Conservation (phyloP, 2,113 vertebrate species). For the Myrmecobius fasciatus region DNA sequence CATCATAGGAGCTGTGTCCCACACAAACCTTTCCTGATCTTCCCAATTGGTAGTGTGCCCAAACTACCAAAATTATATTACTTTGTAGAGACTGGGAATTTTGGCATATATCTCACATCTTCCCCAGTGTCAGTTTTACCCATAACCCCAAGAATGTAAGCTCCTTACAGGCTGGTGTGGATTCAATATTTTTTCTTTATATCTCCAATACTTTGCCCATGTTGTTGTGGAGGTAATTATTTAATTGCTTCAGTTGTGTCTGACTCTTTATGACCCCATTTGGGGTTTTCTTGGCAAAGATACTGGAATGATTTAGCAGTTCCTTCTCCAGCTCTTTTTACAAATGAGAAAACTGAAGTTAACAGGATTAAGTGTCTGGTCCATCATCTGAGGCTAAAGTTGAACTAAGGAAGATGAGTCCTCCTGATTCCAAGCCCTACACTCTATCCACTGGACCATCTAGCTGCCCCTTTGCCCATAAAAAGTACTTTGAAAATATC, state of each 20-base stretch:
- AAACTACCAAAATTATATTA: neutral
- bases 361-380: neutral
- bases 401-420: neutral
- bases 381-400: neutral
- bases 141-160: neutral
- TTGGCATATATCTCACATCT: neutral
- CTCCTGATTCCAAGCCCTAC: neutral
- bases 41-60: neutral
- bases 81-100: neutral
- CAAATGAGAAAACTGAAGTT: neutral
- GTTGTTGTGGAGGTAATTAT: neutral
- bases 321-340: neutral
- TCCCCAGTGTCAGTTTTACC: too few relatives aligned
- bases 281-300: neutral
- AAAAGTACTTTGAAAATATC: neutral
- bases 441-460: neutral
- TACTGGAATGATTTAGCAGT: neutral
- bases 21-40: neutral
- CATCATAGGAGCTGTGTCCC: neutral
- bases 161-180: neutral
- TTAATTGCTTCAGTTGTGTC: neutral
- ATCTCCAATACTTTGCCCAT: neutral
- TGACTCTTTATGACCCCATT: neutral
- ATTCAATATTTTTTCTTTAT: neutral
- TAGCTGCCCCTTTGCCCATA: neutral